Conservation (phyloP, 2,797 vertebrate species). For the Phrynocephalus vlangalii region DNA sequence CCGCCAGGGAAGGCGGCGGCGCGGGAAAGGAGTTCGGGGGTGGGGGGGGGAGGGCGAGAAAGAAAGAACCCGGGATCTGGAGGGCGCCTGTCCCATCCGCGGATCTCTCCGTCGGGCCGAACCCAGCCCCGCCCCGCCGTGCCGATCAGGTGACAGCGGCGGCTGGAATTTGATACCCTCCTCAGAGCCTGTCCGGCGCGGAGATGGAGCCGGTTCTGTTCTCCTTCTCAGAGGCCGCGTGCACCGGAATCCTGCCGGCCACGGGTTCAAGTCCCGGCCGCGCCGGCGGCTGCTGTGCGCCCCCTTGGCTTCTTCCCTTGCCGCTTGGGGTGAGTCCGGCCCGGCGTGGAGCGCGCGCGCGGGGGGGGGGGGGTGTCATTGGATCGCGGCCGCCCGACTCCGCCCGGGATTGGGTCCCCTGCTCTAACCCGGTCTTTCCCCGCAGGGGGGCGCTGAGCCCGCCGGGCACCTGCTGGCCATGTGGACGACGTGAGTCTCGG, state of each 20-base stretch:
- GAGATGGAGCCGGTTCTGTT: conserved; percentile 73
- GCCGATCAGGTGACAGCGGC: conserved; percentile 75
- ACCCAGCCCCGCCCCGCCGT: conserved; percentile 43
- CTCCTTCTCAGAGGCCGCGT: conserved; percentile 63
- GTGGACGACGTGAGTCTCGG: conserved; percentile 30
- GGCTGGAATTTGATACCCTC: conserved; percentile 80
- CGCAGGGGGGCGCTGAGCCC: conserved; percentile 32
- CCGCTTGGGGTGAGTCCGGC: conserved; percentile 2
- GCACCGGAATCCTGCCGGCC: conserved; percentile 63
- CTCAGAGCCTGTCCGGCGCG: conserved; percentile 54
- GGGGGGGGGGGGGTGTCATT: neutral
- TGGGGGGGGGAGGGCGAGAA: neutral
- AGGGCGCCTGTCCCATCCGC: neutral
- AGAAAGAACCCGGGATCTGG: neutral
- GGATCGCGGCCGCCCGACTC: neutral
- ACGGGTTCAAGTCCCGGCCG: conserved; percentile 52
- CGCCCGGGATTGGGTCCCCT: neutral
- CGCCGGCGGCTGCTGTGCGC: too few relatives aligned
- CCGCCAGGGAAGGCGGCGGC: neutral
- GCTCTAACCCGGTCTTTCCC: conserved; percentile 25
- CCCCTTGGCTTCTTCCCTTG: neutral
- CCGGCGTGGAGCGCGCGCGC: neutral
- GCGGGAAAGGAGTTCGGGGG: neutral
- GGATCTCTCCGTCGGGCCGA: conserved; percentile 51
- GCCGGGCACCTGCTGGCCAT: conserved; percentile 43